Evolutionary conservation across 92 coral and sea anemone genomes (phyloP).

Genomic region (Actinostola sp.): DNA sequence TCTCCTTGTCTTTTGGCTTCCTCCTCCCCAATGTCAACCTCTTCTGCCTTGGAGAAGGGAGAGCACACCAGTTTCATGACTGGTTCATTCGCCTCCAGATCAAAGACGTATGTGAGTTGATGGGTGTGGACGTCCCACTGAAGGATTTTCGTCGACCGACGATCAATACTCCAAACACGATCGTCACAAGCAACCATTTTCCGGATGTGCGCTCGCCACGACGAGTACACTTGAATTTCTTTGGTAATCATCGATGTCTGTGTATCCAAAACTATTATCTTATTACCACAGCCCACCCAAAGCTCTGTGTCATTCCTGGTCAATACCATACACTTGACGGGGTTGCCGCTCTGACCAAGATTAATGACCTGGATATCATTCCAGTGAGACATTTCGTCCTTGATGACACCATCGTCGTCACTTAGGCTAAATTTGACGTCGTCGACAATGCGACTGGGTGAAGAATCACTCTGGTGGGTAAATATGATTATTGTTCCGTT

Average conservation of each 20-base stretch:
- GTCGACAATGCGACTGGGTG: slow-evolving; percentile 50
- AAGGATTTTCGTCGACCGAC: slow-evolving; percentile 76
- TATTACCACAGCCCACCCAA: slow-evolving; percentile 96
- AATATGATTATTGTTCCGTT: slow-evolving; percentile 88
- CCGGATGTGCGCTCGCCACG: slow-evolving; percentile 86
- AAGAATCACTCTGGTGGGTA: slow-evolving; percentile 44
- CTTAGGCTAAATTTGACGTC: slow-evolving; percentile 60
- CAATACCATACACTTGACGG: slow-evolving; percentile 86
- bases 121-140: slow-evolving; percentile 85
- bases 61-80: slow-evolving; percentile 60
- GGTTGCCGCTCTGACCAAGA: slow-evolving; percentile 81
- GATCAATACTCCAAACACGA: slow-evolving; percentile 90
- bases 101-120: slow-evolving; percentile 77
- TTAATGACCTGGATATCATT: slow-evolving; percentile 75
- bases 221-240: slow-evolving; percentile 80
- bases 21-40: slow-evolving; percentile 39
- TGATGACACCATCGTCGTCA: slow-evolving; percentile 71
- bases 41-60: slow-evolving; percentile 24
- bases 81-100: slow-evolving; percentile 69
- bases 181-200: slow-evolving; percentile 82
- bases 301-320: slow-evolving; percentile 68
- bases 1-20: slow-evolving; percentile 33
- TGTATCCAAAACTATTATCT: slow-evolving; percentile 71
- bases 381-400: slow-evolving; percentile 67
- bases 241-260: slow-evolving; percentile 65